These are phyloP conservation scores for Morelia viridis DNA, from an alignment of 2,797 vertebrate species.

Conservation along the genomic window DNA sequence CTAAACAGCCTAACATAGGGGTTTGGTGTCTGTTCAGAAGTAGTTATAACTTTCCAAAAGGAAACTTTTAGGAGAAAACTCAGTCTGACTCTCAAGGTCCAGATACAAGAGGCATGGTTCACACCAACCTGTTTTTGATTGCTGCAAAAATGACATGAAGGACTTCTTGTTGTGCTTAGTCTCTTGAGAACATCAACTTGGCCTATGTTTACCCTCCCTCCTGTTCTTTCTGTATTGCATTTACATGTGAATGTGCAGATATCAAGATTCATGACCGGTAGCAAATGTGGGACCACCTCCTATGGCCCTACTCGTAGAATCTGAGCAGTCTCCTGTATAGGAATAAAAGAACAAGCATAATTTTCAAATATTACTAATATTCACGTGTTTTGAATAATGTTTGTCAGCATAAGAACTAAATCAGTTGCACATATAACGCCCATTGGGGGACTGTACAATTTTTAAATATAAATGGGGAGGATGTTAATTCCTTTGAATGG, in stretches of 20 bases:
- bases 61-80: neutral
- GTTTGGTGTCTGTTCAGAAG: neutral
- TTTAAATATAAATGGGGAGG: neutral
- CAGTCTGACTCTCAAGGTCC: neutral
- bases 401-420: neutral
- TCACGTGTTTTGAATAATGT: neutral
- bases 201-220: neutral
- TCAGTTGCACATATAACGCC: neutral
- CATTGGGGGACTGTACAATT: neutral
- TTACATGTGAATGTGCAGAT: neutral
- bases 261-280: neutral
- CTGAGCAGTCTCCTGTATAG: neutral
- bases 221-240: neutral
- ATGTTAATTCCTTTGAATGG: neutral
- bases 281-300: neutral
- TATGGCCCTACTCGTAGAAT: neutral
- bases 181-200: too few relatives aligned
- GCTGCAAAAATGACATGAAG: neutral
- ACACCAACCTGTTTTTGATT: neutral
- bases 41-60: neutral
- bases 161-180: neutral
- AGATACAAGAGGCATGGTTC: neutral
- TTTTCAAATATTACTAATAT: conserved; percentile 37
- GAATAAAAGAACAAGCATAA: conserved; percentile 43
- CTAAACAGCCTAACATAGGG: neutral